A percentile compares a stretch with the other conserved stretches of the same genome.
Conservation (phyloP, 64 coral and sea anemone species). For the Dendronephthya gigantea region DNA sequence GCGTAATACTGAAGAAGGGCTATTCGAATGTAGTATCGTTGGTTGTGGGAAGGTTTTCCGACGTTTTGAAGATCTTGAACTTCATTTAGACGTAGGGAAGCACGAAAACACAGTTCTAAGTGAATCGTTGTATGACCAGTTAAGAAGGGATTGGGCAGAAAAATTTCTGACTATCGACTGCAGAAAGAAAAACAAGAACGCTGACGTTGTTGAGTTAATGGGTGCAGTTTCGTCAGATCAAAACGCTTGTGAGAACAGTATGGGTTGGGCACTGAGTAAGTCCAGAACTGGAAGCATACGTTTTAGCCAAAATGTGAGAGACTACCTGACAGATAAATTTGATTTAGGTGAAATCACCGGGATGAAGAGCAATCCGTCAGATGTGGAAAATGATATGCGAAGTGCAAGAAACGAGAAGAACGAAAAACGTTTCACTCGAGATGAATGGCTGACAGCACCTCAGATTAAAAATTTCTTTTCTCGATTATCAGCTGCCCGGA, state of each 20-base stretch:
- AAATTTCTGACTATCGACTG: conserved; percentile 39
- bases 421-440: conserved; percentile 26
- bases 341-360: background rate
- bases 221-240: conserved; percentile 8
- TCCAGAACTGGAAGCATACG: conserved; percentile 19
- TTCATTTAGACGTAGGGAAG: conserved; percentile 15
- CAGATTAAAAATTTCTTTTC: too few species aligned
- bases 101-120: background rate
- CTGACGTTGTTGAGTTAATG: background rate
- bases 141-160: conserved; percentile 24
- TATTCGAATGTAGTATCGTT: background rate
- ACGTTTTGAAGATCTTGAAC: conserved; percentile 23
- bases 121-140: conserved; percentile 28
- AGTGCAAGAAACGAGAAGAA: conserved; percentile 24
- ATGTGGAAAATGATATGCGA: conserved; percentile 25
- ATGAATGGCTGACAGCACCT: conserved; percentile 37
- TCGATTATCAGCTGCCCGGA: conserved; percentile 29
- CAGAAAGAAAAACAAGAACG: conserved; percentile 6
- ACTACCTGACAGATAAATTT: background rate
- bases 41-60: conserved; percentile 5
- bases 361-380: background rate
- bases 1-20: background rate
- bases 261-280: conserved; percentile 36
- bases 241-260: conserved; percentile 7
- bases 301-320: conserved; percentile 24